Conservation (phyloP, 2,888 invertebrate genomes). For the Opisthograptis luteolata region DNA sequence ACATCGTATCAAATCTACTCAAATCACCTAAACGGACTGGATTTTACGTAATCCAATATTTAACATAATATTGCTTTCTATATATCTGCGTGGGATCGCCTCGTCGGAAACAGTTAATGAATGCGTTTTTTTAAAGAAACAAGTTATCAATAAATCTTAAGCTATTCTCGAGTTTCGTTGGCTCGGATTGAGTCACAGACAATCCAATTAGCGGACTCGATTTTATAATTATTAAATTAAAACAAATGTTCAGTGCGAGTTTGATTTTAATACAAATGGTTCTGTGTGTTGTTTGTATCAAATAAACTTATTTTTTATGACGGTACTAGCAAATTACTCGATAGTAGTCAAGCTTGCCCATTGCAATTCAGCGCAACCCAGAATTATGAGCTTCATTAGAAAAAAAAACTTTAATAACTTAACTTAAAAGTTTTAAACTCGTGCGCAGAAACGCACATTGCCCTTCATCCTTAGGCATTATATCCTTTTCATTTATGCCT, state of each 20-base stretch:
- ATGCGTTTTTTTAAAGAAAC: constrained; percentile 8
- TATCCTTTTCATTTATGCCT: no score
- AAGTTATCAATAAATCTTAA: constrained; percentile 11
- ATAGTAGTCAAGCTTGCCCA: no score
- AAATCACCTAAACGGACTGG: neutral
- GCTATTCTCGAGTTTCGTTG: constrained; percentile 6
- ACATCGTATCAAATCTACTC: neutral
- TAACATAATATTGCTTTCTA: constrained; percentile 16
- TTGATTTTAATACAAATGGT: neutral
- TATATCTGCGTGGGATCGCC: constrained; percentile 16
- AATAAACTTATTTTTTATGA: neutral
- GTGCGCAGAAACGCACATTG: neutral
- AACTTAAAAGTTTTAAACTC: neutral
- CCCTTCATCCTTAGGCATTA: no score
- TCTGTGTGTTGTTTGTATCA: neutral
- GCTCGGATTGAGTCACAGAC: constrained; percentile 7
- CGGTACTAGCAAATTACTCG: no score
- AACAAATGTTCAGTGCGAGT: neutral
- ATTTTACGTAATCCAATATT: constrained; percentile 13
- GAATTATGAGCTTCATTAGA: no score
- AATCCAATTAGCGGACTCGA: constrained; percentile 8
- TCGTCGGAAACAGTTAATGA: constrained; percentile 13
- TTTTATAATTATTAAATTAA: constrained; percentile 2
- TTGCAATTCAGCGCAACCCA: no score
- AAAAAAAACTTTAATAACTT: neutral